These are phyloP conservation scores for Coregonus clupeaformis DNA, from an alignment of 2,113 vertebrate species.

Conservation along the genomic window DNA sequence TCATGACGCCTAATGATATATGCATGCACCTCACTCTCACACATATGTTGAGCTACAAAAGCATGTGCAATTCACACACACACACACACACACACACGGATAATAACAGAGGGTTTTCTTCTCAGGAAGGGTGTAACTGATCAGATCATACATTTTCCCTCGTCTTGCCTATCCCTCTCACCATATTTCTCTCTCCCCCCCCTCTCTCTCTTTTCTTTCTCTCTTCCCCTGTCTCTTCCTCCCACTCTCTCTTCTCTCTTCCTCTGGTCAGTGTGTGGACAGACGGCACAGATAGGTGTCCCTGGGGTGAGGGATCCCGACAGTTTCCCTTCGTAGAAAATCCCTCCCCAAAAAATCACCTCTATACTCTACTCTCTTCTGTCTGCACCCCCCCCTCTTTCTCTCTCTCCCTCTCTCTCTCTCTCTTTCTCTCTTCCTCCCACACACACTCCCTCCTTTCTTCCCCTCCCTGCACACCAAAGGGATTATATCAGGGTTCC, in stretches of 20 bases:
- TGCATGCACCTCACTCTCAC: constrained; percentile 42
- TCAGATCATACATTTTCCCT: constrained; percentile 4
- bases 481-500: constrained; percentile 17
- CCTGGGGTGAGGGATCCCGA: no score
- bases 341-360: constrained; percentile 3
- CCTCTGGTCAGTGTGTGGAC: constrained; percentile 11
- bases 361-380: constrained; percentile 17
- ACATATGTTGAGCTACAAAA: constrained; percentile 2
- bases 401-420: neutral
- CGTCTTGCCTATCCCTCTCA: neutral
- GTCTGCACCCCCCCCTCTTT: constrained; percentile 27
- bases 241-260: neutral
- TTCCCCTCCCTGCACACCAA: constrained; percentile 10
- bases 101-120: neutral
- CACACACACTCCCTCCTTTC: no score
- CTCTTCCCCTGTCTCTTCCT: neutral
- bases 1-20: constrained; percentile 69
- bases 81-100: neutral
- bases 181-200: neutral
- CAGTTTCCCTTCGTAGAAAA: no score
- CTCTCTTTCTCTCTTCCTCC: constrained; percentile 4
- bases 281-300: neutral
- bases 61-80: neutral
- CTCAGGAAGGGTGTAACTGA: constrained; percentile 36
- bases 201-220: neutral